Percentiles rank a stretch among this genome's conserved stretches.
Evolutionary conservation across 2,113 vertebrate genomes (phyloP).

Genomic region (Brachyistius frenatus): DNA sequence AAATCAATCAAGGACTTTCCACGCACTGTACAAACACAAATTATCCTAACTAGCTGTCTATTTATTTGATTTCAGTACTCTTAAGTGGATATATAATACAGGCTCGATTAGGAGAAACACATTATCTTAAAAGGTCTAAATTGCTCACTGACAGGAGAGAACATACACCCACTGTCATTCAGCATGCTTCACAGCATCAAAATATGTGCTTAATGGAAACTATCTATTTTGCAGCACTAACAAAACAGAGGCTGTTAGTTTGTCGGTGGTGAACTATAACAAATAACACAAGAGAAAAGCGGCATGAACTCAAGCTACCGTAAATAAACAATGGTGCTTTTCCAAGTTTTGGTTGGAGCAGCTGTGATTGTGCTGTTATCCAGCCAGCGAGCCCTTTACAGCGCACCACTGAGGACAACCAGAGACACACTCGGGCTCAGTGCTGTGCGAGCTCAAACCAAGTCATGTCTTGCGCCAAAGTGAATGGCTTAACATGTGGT

Average conservation of each 20-base stretch:
- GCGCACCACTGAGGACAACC: too few species aligned
- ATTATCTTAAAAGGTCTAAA: conserved; percentile 42
- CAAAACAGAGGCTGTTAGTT: neutral
- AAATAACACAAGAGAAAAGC: neutral
- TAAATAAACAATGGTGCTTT: too few species aligned
- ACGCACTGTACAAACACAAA: neutral
- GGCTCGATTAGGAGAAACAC: conserved; percentile 34
- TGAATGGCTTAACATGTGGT: too few species aligned
- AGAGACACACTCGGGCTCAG: too few species aligned
- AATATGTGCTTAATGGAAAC: neutral
- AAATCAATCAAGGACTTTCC: neutral
- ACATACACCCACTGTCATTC: conserved; percentile 11
- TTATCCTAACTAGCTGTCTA: conserved; percentile 1
- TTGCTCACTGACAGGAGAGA: conserved; percentile 39
- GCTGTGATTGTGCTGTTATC: too few species aligned
- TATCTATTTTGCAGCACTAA: conserved; percentile 14
- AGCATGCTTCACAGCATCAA: conserved; percentile 20
- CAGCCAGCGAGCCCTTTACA: too few species aligned
- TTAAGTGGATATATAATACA: conserved; percentile 36
- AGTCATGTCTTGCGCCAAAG: too few species aligned
- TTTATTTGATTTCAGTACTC: conserved; percentile 17
- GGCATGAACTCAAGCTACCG: too few species aligned
- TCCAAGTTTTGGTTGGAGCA: too few species aligned
- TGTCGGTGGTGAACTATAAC: neutral
- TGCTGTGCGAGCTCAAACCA: too few species aligned